phyloP scores from a whole-genome alignment of 2,113 vertebrate genomes.

The Dermatemys mawii region DNA sequence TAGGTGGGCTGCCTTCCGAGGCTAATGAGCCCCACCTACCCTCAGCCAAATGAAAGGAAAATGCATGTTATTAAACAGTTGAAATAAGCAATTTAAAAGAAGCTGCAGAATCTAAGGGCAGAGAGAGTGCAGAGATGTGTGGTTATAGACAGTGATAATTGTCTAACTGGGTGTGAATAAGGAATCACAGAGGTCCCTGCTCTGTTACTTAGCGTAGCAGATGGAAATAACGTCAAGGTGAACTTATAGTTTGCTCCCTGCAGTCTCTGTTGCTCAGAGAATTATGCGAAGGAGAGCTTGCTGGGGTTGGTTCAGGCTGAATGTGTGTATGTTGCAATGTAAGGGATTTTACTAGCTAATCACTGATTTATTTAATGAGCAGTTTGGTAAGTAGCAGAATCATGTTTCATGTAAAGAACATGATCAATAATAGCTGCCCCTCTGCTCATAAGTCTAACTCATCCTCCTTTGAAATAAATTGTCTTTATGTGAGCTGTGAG shows the following conservation, averaged over 20 bases:
- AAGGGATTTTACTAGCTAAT: slow-evolving; percentile 37
- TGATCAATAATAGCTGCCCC: background rate
- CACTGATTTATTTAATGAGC: slow-evolving; percentile 53
- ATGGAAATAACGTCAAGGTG: background rate
- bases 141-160: background rate
- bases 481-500: slow-evolving; percentile 1
- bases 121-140: background rate
- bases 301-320: slow-evolving; percentile 23
- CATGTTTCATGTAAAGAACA: slow-evolving; percentile 42
- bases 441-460: background rate
- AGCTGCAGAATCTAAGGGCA: background rate
- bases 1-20: no score
- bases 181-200: background rate
- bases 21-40: no score
- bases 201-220: background rate
- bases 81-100: background rate
- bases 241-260: background rate
- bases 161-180: background rate
- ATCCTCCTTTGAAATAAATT: slow-evolving; percentile 30
- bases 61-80: background rate
- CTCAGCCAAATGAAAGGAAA: background rate
- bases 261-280: background rate
- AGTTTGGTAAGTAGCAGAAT: slow-evolving; percentile 23
- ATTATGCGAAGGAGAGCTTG: background rate
- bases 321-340: background rate